Conservation (phyloP, 2,888 invertebrate species). For the Watsonalla binaria region DNA sequence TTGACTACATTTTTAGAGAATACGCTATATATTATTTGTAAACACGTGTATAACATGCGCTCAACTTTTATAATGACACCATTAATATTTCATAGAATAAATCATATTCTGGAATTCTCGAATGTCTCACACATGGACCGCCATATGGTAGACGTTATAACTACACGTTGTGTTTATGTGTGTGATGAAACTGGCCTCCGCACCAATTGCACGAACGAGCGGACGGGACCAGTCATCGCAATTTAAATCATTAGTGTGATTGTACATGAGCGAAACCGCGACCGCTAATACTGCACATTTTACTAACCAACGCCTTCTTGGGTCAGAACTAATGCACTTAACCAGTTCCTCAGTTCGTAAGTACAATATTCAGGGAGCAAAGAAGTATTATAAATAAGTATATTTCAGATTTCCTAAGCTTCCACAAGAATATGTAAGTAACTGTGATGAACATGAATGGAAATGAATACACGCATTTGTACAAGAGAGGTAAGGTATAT, state of each 20-base stretch:
- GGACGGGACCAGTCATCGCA: slow-evolving; percentile 59
- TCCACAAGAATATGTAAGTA: too few relatives aligned
- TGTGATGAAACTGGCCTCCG: slow-evolving; percentile 67
- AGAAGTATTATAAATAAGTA: too few relatives aligned
- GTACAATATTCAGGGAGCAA: too few relatives aligned
- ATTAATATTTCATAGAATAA: slow-evolving; percentile 10
- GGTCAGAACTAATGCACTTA: too few relatives aligned
- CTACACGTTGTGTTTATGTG: slow-evolving; percentile 55
- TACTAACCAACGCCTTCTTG: background rate
- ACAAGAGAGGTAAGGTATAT: too few relatives aligned
- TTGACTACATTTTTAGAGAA: background rate
- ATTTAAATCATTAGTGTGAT: slow-evolving; percentile 56
- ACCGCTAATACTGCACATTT: slow-evolving; percentile 1
- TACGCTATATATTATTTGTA: background rate
- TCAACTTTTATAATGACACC: slow-evolving; percentile 9
- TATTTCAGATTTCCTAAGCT: too few relatives aligned
- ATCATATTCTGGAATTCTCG: slow-evolving; percentile 5
- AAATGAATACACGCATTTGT: too few relatives aligned
- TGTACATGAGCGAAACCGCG: slow-evolving; percentile 6
- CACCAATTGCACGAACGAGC: slow-evolving; percentile 64
- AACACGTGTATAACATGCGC: background rate
- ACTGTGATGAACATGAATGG: too few relatives aligned
- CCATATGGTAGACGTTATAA: slow-evolving; percentile 45
- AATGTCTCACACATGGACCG: slow-evolving; percentile 14
- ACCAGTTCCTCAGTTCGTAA: too few relatives aligned